Evolutionary conservation across 2,888 invertebrate species (phyloP).

Genomic region (Physocephala rufipes): DNA sequence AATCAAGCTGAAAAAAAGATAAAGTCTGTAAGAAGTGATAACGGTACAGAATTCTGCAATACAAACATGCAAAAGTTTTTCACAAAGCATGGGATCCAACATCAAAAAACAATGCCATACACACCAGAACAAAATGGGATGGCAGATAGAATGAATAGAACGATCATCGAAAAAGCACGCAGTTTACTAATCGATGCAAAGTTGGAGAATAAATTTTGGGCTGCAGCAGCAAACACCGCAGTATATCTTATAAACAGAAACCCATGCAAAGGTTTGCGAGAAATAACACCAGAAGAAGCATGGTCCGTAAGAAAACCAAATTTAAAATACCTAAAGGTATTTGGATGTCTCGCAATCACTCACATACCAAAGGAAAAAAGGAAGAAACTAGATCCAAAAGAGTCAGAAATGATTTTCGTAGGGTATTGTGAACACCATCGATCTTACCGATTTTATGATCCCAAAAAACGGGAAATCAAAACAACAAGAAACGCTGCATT

Average conservation of each 20-base stretch:
- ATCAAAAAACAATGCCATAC: not conserved
- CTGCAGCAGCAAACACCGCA: not conserved
- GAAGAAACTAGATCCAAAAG: slow-evolving; percentile 15
- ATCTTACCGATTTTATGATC: not conserved
- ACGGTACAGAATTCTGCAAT: no score
- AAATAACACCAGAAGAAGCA: slow-evolving; percentile 9
- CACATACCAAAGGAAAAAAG: slow-evolving; percentile 17
- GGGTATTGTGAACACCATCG: not conserved
- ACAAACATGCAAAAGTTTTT: no score
- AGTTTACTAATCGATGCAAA: not conserved
- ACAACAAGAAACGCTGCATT: not conserved
- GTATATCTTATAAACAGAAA: not conserved
- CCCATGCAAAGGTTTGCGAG: not conserved
- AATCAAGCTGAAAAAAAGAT: no score
- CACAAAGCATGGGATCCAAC: not conserved
- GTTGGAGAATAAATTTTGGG: not conserved
- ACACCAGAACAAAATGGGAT: not conserved
- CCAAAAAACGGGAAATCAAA: not conserved
- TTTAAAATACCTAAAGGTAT: not conserved
- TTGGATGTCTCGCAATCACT: not conserved
- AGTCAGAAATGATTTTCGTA: slow-evolving; percentile 6
- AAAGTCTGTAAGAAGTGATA: no score
- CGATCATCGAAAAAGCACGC: not conserved
- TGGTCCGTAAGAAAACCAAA: not conserved
- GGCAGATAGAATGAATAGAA: slow-evolving; percentile 12